These are phyloP conservation scores for Euspilapteryx auroguttella DNA, from an alignment of 2,888 invertebrate species.

Conservation along the genomic window DNA sequence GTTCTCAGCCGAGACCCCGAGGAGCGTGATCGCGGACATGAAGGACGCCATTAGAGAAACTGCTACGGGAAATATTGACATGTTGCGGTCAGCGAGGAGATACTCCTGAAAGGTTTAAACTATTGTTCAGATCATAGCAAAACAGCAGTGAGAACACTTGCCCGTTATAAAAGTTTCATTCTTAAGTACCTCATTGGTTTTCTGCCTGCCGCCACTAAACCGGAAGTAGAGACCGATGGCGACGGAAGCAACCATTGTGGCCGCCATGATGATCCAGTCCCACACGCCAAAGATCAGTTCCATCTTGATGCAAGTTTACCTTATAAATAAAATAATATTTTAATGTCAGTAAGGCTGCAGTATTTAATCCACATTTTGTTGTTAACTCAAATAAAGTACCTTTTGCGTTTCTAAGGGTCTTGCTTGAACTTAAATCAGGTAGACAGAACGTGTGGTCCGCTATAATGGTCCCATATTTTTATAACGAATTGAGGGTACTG, in stretches of 20 bases:
- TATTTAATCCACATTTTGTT: too few species aligned
- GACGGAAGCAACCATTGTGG: slow-evolving; percentile 72
- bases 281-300: slow-evolving; percentile 57
- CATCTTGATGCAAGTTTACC: slow-evolving; percentile 20
- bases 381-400: too few species aligned
- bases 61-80: slow-evolving; percentile 80
- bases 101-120: slow-evolving; percentile 66
- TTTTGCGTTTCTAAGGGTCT: too few species aligned
- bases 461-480: too few species aligned
- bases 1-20: slow-evolving; percentile 88
- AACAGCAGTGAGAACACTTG: slow-evolving; percentile 1
- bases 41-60: slow-evolving; percentile 93
- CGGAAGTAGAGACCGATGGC: slow-evolving; percentile 83
- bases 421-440: too few species aligned
- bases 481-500: too few species aligned
- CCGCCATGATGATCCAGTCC: slow-evolving; percentile 77
- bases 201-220: slow-evolving; percentile 82
- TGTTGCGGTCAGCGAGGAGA: slow-evolving; percentile 77
- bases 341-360: too few species aligned
- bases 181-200: slow-evolving; percentile 70
- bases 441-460: too few species aligned
- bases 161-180: not conserved
- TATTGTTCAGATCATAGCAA: too few species aligned
- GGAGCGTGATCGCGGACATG: slow-evolving; percentile 86
- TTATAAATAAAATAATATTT: too few species aligned